Conservation (phyloP, 2,888 invertebrate genomes). For the Tenodera sinensis region DNA sequence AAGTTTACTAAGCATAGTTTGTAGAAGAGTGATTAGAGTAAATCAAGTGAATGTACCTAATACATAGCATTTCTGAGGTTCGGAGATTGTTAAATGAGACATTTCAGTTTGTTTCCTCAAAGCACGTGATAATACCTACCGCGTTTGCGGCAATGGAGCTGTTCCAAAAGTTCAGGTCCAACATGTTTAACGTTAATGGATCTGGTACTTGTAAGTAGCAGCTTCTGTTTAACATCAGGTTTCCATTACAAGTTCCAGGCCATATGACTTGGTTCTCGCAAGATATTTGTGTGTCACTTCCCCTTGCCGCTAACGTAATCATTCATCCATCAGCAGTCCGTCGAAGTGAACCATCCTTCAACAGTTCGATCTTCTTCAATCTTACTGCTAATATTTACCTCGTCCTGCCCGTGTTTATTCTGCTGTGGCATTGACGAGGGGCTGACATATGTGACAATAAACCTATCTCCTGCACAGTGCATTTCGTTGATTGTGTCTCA, state of each 20-base stretch:
- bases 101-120: too few relatives aligned
- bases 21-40: too few relatives aligned
- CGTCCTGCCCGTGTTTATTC: neutral
- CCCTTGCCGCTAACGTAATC: neutral
- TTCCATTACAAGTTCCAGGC: neutral
- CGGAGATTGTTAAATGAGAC: too few relatives aligned
- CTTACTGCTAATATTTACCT: neutral
- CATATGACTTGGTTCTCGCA: neutral
- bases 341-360: neutral
- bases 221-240: neutral
- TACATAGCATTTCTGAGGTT: too few relatives aligned
- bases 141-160: too few relatives aligned
- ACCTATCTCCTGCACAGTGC: neutral
- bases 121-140: too few relatives aligned
- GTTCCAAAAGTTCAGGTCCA: too few relatives aligned
- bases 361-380: neutral
- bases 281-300: neutral
- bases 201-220: neutral
- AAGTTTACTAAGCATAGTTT: too few relatives aligned
- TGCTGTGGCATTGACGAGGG: neutral
- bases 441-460: neutral
- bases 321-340: neutral
- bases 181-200: neutral
- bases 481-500: neutral
- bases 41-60: too few relatives aligned